These are phyloP conservation scores for Caracal caracal DNA, from an alignment of 2,113 vertebrate genomes.

Conservation along the genomic window DNA sequence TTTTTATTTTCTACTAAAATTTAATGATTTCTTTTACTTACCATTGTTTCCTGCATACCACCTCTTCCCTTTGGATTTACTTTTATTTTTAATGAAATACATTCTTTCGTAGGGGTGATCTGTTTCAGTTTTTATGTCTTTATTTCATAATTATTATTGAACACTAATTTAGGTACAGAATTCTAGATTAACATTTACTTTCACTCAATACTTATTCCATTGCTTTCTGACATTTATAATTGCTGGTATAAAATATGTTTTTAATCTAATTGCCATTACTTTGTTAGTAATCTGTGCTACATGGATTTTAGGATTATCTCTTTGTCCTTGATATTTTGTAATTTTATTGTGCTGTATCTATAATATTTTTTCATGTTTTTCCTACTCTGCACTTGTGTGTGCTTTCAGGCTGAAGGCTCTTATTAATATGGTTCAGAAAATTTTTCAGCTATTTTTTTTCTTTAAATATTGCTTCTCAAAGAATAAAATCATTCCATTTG, in stretches of 20 bases:
- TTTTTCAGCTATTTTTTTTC: background rate
- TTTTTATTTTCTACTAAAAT: background rate
- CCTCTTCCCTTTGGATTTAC: background rate
- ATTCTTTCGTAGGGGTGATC: background rate
- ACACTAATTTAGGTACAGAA: background rate
- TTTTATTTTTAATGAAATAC: constrained; percentile 22
- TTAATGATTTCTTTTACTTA: background rate
- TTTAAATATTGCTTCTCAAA: background rate
- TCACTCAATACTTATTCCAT: background rate
- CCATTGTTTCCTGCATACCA: background rate
- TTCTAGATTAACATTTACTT: background rate
- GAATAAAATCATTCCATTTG: too few species aligned
- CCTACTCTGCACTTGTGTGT: background rate
- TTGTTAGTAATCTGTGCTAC: constrained; percentile 4
- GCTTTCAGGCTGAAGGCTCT: background rate
- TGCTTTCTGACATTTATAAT: background rate
- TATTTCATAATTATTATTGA: constrained; percentile 1
- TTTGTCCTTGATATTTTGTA: background rate
- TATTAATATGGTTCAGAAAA: background rate
- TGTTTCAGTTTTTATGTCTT: constrained; percentile 20
- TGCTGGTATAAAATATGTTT: background rate
- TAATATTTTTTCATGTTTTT: constrained; percentile 24
- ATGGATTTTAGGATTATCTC: background rate
- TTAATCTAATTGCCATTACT: background rate
- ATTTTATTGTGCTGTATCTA: background rate